Evolutionary conservation across 2,113 vertebrate species (phyloP), one percentile per base, ranked within the genome.

Genomic region (Naja naja): DNA sequence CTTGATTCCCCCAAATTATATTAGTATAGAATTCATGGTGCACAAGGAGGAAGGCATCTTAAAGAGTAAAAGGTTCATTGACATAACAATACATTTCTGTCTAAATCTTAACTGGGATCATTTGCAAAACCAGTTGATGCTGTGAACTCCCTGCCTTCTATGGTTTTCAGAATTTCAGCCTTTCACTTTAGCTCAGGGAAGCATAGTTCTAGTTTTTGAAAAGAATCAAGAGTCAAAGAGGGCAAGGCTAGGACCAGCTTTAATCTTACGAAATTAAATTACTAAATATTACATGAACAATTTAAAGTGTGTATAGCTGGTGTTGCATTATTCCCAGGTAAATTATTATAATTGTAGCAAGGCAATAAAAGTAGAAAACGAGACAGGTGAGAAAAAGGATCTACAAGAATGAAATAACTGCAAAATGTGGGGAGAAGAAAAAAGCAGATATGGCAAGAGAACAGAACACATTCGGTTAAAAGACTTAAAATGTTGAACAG

Each of bases 401-500:
- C n/a, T 39, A 8, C 25, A 85, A 85, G 43, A 16, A 90, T 11
- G 89, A 45, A 58, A 58, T 25, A 81, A 81, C 16, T 39, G 34
- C 16, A n/a, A 52, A 53, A n/a, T 20, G 14, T 53, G 14, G 52
- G 52, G 30, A 53, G 30, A 20, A 11, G 45, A 87, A 69, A 69
- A 69, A 34, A 6, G 30, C 89, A 74, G 94, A 81, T 89, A 90
- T 91, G 25, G 34, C 88, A n/a, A 81, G 47, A 87, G 7, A 11
- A 39, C 56, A 86, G 34, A 64, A 6, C 55, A 86, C 74, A 49
- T 47, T 8, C 54, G 43, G 4, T 90, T 53, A 87, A 92, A 95
- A 34, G 43, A 43, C 88, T 34, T 85, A 69, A 1, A 91, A 94
- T 92, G 94, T 93, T 95, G 90, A 96, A 95, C 93, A 94, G 92